These are phyloP conservation scores for Petrocephalus zakoni DNA, from an alignment of 2,113 vertebrate species.

Conservation along the genomic window DNA sequence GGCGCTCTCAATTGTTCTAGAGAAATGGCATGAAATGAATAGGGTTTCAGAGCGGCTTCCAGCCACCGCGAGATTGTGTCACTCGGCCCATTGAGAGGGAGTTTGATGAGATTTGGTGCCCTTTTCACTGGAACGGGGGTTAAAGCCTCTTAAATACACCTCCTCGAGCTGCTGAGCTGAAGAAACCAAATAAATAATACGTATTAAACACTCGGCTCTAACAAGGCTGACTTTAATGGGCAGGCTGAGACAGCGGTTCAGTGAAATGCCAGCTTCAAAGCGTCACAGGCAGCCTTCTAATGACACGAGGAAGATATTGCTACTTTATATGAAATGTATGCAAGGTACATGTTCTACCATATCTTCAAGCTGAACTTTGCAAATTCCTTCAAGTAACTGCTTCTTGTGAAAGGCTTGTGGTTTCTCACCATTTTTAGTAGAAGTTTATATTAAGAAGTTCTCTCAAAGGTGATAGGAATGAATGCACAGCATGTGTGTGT, in stretches of 20 bases:
- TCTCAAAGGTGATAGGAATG: not conserved
- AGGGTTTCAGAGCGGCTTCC: not conserved
- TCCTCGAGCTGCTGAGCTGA: not conserved
- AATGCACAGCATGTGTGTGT: not conserved
- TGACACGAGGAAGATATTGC: not conserved
- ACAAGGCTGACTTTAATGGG: slow-evolving; percentile 9
- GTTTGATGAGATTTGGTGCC: slow-evolving; percentile 19
- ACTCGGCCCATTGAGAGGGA: slow-evolving; percentile 9
- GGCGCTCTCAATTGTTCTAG: not conserved
- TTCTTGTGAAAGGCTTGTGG: not conserved
- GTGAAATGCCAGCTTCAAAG: not conserved
- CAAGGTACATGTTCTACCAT: not conserved
- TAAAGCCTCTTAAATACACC: slow-evolving; percentile 21
- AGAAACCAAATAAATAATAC: slow-evolving; percentile 14
- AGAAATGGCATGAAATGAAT: slow-evolving; percentile 20
- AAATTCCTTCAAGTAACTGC: not conserved
- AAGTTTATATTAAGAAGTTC: not conserved
- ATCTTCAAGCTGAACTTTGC: not conserved
- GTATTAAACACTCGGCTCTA: slow-evolving; percentile 2
- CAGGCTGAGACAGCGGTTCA: not conserved
- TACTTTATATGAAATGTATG: not conserved
- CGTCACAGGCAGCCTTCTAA: not conserved
- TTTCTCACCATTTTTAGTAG: not conserved
- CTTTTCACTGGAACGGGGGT: slow-evolving; percentile 15
- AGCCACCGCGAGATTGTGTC: not conserved